Conservation (phyloP, 2,113 vertebrate species). For the Atractosteus spatula region DNA sequence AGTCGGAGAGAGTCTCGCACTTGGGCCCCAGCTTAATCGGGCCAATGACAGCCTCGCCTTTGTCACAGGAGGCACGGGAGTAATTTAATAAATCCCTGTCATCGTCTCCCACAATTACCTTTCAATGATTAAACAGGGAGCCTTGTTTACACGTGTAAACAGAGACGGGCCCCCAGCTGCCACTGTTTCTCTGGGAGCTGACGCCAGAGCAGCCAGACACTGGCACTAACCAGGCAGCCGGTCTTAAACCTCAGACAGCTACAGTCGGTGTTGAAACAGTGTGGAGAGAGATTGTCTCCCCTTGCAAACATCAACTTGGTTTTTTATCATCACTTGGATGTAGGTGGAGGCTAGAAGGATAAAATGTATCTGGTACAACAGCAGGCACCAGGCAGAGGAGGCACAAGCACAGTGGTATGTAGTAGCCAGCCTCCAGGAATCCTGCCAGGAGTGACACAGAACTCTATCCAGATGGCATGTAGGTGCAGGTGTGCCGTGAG, state of each 20-base stretch:
- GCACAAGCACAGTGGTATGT: too few relatives aligned
- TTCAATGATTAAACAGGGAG: neutral
- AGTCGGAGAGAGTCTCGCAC: neutral
- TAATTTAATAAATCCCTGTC: slow-evolving; percentile 4
- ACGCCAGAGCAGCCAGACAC: neutral
- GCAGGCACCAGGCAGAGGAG: too few relatives aligned
- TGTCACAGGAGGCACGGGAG: neutral
- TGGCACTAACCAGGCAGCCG: neutral
- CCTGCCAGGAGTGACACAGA: too few relatives aligned
- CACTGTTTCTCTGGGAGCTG: neutral
- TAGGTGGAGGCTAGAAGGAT: too few relatives aligned
- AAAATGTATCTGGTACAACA: too few relatives aligned
- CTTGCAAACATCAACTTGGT: too few relatives aligned
- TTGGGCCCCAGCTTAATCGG: neutral
- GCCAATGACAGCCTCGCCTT: neutral
- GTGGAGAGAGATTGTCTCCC: too few relatives aligned
- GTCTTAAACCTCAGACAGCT: neutral
- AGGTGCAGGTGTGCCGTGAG: too few relatives aligned
- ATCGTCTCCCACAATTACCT: slow-evolving; percentile 5
- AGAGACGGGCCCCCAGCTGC: neutral
- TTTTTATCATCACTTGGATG: too few relatives aligned
- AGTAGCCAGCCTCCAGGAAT: too few relatives aligned
- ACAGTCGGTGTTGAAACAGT: too few relatives aligned
- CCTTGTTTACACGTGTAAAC: neutral
- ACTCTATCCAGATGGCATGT: too few relatives aligned